Conservation (phyloP, 2,113 vertebrate genomes). For the Amphiprion percula region DNA sequence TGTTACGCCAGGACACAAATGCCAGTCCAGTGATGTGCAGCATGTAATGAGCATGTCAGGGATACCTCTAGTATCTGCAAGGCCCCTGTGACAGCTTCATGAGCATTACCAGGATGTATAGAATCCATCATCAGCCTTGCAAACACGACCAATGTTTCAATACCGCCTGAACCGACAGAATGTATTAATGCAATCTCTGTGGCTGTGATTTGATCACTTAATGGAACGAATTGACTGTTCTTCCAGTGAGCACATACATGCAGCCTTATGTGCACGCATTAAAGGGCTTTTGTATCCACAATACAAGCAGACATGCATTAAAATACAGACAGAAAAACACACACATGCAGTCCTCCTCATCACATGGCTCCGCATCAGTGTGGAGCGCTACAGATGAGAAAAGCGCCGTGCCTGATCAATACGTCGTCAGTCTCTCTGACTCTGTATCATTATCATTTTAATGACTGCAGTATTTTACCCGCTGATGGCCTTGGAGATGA, state of each 20-base stretch:
- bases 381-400: conserved; percentile 29
- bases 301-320: background rate
- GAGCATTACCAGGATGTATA: conserved; percentile 70
- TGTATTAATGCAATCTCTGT: conserved; percentile 13
- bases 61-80: conserved; percentile 47
- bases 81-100: conserved; percentile 59
- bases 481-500: conserved; percentile 55
- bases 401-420: conserved; percentile 63
- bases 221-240: too few relatives aligned
- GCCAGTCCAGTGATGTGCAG: conserved; percentile 58
- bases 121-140: conserved; percentile 46
- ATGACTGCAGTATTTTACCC: conserved; percentile 76
- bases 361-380: conserved; percentile 1
- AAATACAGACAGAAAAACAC: background rate
- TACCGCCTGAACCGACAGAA: background rate
- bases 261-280: conserved; percentile 3
- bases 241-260: background rate
- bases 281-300: conserved; percentile 47
- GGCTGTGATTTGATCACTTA: conserved; percentile 33
- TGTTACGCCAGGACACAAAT: conserved; percentile 13
- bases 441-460: conserved; percentile 78
- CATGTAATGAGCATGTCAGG: conserved; percentile 51
- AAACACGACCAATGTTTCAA: conserved; percentile 35
- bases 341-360: conserved; percentile 25
- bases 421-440: conserved; percentile 60